phyloP scores from a whole-genome alignment of 2,113 vertebrate genomes.

The Channa maculata region DNA sequence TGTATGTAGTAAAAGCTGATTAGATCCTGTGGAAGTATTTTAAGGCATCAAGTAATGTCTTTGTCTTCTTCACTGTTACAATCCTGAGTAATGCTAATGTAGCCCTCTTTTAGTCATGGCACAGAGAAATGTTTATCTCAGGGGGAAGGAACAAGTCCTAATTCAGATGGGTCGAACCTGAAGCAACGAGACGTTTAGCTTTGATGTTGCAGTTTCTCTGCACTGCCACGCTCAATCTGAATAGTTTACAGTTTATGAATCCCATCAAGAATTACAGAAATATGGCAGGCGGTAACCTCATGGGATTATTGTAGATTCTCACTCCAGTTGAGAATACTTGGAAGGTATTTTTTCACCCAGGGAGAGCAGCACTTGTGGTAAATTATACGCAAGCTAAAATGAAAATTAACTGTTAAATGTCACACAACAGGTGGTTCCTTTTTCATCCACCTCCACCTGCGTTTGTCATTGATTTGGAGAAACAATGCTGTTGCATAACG shows the following conservation, averaged over 20 bases:
- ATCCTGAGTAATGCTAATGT: background rate
- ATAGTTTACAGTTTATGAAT: constrained; percentile 32
- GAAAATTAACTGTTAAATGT: constrained; percentile 45
- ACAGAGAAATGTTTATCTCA: constrained; percentile 25
- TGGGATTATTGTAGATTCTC: constrained; percentile 50
- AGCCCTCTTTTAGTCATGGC: constrained; percentile 23
- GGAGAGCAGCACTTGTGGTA: background rate
- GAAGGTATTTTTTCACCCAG: constrained; percentile 25
- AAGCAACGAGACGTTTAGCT: constrained; percentile 30
- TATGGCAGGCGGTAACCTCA: constrained; percentile 34
- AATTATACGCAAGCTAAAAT: constrained; percentile 32
- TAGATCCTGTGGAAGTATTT: constrained; percentile 15
- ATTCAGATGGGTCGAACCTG: background rate
- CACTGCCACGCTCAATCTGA: background rate
- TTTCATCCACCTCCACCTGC: constrained; percentile 40
- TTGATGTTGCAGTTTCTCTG: constrained; percentile 43
- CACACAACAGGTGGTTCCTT: constrained; percentile 43
- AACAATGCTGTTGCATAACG: constrained; percentile 30
- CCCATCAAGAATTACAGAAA: constrained; percentile 51
- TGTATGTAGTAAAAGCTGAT: constrained; percentile 32
- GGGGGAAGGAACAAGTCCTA: constrained; percentile 18
- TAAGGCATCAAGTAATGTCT: background rate
- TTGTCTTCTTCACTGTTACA: constrained; percentile 3
- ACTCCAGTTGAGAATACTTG: constrained; percentile 12
- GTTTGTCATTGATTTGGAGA: constrained; percentile 49